These are phyloP conservation scores for Diplazon laetatorius DNA, from an alignment of 2,888 invertebrate genomes.

Conservation along the genomic window DNA sequence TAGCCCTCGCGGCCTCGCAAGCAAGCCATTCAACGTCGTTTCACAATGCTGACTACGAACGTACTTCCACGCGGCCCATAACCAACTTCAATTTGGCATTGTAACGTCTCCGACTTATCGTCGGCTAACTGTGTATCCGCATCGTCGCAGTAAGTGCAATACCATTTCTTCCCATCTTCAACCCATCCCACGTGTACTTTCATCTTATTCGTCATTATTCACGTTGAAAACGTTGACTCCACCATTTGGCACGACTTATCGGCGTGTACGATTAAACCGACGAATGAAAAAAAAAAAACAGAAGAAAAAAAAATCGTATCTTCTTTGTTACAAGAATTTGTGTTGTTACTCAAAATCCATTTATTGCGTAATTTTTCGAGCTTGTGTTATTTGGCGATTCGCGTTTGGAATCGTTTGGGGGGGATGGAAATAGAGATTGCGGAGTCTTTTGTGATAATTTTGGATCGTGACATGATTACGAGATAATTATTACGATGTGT, in stretches of 20 bases:
- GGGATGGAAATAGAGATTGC: conserved; percentile 22
- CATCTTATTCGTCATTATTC: conserved; percentile 23
- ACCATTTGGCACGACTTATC: conserved; percentile 58
- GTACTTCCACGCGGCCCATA: conserved; percentile 59
- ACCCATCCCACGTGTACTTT: neutral
- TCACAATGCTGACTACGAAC: conserved; percentile 59
- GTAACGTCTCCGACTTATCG: conserved; percentile 63
- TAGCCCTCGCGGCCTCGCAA: no score
- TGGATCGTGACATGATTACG: no score
- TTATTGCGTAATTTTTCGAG: no score
- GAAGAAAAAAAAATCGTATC: no score
- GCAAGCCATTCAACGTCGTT: conserved; percentile 57
- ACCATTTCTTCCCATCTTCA: conserved; percentile 29
- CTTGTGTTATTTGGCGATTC: no score
- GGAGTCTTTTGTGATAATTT: no score
- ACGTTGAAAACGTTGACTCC: conserved; percentile 19
- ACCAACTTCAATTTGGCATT: conserved; percentile 68
- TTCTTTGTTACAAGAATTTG: conserved; percentile 11
- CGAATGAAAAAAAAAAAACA: conserved; percentile 20
- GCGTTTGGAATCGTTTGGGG: no score
- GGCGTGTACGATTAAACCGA: neutral
- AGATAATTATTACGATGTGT: no score
- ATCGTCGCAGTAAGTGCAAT: conserved; percentile 32
- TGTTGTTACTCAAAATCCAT: no score
- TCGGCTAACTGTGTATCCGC: conserved; percentile 6